A percentile compares a stretch with the other conserved stretches of the same genome.
Conservation (phyloP, 2,888 invertebrate species). For the Cephus spinipes region DNA sequence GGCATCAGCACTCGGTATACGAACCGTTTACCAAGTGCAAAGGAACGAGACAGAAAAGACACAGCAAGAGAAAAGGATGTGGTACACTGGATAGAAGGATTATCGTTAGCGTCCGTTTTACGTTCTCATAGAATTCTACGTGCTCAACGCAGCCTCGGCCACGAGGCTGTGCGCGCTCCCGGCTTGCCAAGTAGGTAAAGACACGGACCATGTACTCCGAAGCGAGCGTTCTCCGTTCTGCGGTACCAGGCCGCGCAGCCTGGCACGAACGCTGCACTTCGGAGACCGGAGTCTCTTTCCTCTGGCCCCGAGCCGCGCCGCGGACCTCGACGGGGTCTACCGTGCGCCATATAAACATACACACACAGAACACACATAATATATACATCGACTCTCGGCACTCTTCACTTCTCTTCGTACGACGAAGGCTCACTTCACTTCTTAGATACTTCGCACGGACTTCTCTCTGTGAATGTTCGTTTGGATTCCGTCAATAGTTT, state of each 20-base stretch:
- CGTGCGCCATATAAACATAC: neutral
- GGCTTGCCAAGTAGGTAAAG: slow-evolving; percentile 9
- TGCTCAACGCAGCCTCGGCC: neutral
- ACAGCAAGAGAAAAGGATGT: neutral
- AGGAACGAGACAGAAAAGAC: neutral
- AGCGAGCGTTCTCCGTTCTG: slow-evolving; percentile 21
- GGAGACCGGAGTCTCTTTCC: slow-evolving; percentile 2
- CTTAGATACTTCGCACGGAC: neutral
- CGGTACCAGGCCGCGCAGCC: slow-evolving; percentile 62
- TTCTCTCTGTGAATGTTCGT: neutral
- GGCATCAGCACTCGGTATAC: slow-evolving; percentile 14
- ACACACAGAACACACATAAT: no score
- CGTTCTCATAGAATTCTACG: slow-evolving; percentile 1
- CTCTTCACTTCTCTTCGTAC: slow-evolving; percentile 50
- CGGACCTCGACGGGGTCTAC: neutral
- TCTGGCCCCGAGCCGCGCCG: neutral
- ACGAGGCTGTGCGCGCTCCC: neutral
- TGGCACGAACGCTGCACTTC: slow-evolving; percentile 52
- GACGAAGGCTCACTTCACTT: slow-evolving; percentile 23
- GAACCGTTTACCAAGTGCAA: neutral
- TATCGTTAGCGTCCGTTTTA: slow-evolving; percentile 11
- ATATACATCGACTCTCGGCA: neutral
- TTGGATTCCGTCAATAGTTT: neutral
- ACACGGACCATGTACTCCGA: neutral
- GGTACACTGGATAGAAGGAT: neutral